These are phyloP conservation scores for Porites cylindrica DNA, from an alignment of 92 coral and sea anemone species.

Conservation along the genomic window DNA sequence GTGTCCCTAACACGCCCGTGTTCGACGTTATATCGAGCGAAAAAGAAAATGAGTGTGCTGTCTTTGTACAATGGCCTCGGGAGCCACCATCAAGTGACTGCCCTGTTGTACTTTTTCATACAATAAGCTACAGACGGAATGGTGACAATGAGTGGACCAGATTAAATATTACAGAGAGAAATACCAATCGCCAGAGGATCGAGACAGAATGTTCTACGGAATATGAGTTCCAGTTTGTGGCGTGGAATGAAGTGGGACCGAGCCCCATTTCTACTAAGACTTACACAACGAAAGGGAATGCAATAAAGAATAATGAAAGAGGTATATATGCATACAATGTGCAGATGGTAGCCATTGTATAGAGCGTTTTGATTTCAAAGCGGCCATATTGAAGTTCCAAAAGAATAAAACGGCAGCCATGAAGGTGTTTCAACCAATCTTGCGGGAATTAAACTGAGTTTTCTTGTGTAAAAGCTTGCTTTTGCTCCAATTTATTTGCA, in stretches of 20 bases:
- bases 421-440: too few species aligned
- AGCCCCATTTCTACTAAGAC: not conserved
- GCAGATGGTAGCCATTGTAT: too few species aligned
- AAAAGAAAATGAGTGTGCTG: not conserved
- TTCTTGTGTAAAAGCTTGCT: too few species aligned
- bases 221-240: slow-evolving; percentile 19
- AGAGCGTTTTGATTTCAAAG: too few species aligned
- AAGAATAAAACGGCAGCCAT: too few species aligned
- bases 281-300: not conserved
- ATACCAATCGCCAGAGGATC: not conserved
- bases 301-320: not conserved
- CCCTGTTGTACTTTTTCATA: slow-evolving; percentile 16
- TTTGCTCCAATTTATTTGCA: too few species aligned
- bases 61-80: slow-evolving; percentile 7
- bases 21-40: not conserved
- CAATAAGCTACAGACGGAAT: not conserved
- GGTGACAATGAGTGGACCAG: not conserved
- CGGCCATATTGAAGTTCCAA: too few species aligned
- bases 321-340: too few species aligned
- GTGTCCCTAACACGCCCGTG: not conserved
- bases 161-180: not conserved
- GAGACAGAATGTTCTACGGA: not conserved
- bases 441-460: too few species aligned
- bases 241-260: slow-evolving; percentile 10
- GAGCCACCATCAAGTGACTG: not conserved